Percentiles rank a stretch among this genome's conserved stretches.
These are phyloP conservation scores for Clistopyga incitator DNA, from an alignment of 2,888 invertebrate genomes.

Conservation along the genomic window DNA sequence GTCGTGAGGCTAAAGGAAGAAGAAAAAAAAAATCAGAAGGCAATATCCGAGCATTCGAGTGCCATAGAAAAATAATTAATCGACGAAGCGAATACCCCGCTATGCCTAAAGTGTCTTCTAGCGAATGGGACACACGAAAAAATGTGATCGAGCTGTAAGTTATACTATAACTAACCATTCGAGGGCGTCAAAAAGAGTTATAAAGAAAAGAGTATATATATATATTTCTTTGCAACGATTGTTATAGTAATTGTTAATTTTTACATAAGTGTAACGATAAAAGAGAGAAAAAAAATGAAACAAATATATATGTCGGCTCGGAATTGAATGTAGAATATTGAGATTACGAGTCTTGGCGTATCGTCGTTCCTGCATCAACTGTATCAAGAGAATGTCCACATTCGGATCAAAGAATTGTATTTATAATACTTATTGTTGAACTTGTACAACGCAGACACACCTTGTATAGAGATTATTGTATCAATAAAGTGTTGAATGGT, in stretches of 20 bases:
- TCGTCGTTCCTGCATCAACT: constrained; percentile 49
- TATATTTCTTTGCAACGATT: constrained; percentile 37
- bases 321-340: constrained; percentile 42
- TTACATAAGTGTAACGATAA: constrained; percentile 29
- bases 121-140: constrained; percentile 43
- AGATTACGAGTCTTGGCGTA: constrained; percentile 38
- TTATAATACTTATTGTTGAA: constrained; percentile 75
- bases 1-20: constrained; percentile 32
- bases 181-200: constrained; percentile 16
- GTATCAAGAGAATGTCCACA: constrained; percentile 75
- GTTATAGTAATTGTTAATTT: constrained; percentile 34
- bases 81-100: constrained; percentile 44
- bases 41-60: constrained; percentile 31
- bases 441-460: constrained; percentile 74
- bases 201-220: constrained; percentile 6
- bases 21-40: background rate
- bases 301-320: constrained; percentile 15
- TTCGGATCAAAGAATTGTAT: constrained; percentile 72
- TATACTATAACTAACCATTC: constrained; percentile 27
- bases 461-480: constrained; percentile 81
- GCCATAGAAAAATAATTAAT: constrained; percentile 18
- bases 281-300: constrained; percentile 8
- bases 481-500: constrained; percentile 81
- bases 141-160: constrained; percentile 36
- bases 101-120: constrained; percentile 57